Conservation (phyloP, 2,113 vertebrate genomes). For the Istiophorus platypterus region DNA sequence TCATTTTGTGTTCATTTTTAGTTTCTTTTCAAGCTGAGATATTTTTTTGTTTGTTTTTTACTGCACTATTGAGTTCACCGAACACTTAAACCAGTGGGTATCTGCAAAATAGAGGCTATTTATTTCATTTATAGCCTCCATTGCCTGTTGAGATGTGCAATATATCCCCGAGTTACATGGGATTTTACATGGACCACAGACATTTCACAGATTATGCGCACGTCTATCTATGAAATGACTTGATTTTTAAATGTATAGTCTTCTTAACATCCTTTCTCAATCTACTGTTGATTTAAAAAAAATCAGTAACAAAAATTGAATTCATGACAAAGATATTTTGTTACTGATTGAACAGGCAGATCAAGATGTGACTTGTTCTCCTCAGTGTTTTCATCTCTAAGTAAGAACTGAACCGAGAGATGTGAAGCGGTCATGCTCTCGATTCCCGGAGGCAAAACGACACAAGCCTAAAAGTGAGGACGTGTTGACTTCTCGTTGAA, state of each 20-base stretch:
- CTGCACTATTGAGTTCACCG: not conserved
- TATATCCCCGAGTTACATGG: not conserved
- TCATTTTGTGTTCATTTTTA: not conserved
- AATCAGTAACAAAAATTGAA: not conserved
- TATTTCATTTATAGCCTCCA: too few relatives aligned
- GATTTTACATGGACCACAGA: not conserved
- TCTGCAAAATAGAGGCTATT: not conserved
- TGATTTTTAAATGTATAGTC: not conserved
- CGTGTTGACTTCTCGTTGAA: not conserved
- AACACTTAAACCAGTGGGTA: not conserved
- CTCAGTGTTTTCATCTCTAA: conserved; percentile 13
- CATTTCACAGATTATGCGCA: too few relatives aligned
- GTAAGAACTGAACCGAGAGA: not conserved
- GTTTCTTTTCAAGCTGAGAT: not conserved
- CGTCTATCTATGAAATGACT: not conserved
- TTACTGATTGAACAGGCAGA: not conserved
- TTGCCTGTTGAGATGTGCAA: not conserved
- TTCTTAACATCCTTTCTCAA: not conserved
- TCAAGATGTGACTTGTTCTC: conserved; percentile 36
- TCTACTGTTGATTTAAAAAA: not conserved
- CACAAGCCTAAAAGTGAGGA: not conserved
- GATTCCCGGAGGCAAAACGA: conserved; percentile 1
- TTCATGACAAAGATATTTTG: not conserved
- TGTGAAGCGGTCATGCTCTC: not conserved
- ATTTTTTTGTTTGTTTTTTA: not conserved